Evolutionary conservation across 2,113 vertebrate genomes (phyloP), one percentile per base, ranked within the genome.

Genomic region (Pelodiscus sinensis): DNA sequence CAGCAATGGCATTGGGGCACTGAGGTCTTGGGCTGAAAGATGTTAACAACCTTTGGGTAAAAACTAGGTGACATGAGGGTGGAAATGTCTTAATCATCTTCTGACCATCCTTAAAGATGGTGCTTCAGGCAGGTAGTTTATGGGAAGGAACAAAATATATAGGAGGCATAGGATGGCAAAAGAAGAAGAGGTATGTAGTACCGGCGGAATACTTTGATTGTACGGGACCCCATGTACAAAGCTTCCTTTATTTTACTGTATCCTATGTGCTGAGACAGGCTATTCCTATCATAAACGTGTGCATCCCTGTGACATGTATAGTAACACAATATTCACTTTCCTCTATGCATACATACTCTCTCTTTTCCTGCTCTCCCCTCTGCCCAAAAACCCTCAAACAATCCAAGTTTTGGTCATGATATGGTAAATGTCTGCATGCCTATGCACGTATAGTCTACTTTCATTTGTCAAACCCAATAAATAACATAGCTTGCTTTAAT

Each of bases 271-370:
- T 81, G 52, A 89, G 91, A 89, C 91, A 84, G 50, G 81, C 38
- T 93, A 86, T 90, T 95, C 88, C 78, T 89, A 87, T 84, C 56
- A 29, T 75, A 52, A 93, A 85, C 87, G 87, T 60, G 88, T 87
- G 73, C 93, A 52, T 83, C 2, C 0, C 73, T 27, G 58, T 84
- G 88, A 78, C 84, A 56, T 91, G 24, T 81, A 51, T 10, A 2
- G 2, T 84, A 94, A 81, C 22, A 50, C 38, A 52, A 68, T 31
- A 92, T 82, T 79, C 24, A 58, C 79, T 90, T 92, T 29, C 38
- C 9, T 8, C 57, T 56, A 90, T 31, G 14, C 52, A 54, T 12
- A 81, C 58, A 60, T 9, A 19, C 65, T 9, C 29, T 16, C 65
- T 29, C 24, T 60, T 24, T 60, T 54, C 52, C 52, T 54, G 52